Evolutionary conservation across 2,888 invertebrate genomes (phyloP), one percentile per base, ranked within the genome.

Genomic region (Epistrophella euchroma): DNA sequence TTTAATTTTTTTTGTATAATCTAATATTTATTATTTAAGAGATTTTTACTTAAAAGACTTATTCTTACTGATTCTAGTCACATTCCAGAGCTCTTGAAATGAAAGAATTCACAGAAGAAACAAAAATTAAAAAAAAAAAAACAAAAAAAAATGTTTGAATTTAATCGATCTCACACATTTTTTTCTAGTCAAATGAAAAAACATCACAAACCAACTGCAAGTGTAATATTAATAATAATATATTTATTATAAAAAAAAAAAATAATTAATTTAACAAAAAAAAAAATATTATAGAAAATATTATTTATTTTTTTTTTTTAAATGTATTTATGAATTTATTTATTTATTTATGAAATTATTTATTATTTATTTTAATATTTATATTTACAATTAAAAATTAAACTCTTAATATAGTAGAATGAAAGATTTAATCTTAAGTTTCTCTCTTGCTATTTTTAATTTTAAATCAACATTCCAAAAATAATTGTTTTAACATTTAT

Each of bases 111-210:
- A 64, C 43, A 70, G 43, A 60, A 52, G 58, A 73, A 13, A 52
- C 15, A 25, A 22, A 52, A 47, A 43, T 7, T 32, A 52, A 25
- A 25, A 25, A 25, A 40, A n/a, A 37, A 43, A 35, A 68, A 66
- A 52, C 22, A 55, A 56, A 60, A 52, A 84, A 85, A 60, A 73
- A 72, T 72, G 72, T 74, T 72, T 47, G 58, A 84, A 74, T 74
- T 74, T 74, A 17, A 60, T 50, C 60, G 77, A 77, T 83, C 82
- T 83, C 82, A 83, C 66, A 68, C 43, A 85, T 55, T 64, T 76
- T 88, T 89, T 88, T 88, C 88, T 89, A 89, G 89, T 89, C 89
- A 89, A 87, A 88, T 88, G 88, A 86, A 79, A 66, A 86, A 75
- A 66, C 55, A 86, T 22, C 22, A 50, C 60, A 60, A 73, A 73